A percentile compares a stretch with the other conserved stretches of the same genome.
phyloP scores from a whole-genome alignment of 2,888 invertebrate genomes.

The Pyrgus malvae region DNA sequence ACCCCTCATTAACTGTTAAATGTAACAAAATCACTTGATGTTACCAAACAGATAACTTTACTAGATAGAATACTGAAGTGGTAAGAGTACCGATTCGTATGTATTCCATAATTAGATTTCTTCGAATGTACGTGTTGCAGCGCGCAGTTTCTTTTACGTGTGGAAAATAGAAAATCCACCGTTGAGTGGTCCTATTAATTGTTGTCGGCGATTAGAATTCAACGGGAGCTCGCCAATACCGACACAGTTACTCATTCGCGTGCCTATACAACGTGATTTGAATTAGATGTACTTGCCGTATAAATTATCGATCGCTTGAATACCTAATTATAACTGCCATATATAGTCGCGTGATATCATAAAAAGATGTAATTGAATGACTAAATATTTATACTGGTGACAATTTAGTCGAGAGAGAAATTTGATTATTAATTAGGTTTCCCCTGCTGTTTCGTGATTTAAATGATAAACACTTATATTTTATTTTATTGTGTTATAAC shows the following conservation, averaged over 20 bases:
- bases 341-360: slow-evolving; percentile 47
- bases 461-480: slow-evolving; percentile 21
- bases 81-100: slow-evolving; percentile 29
- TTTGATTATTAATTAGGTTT: slow-evolving; percentile 55
- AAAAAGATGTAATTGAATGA: slow-evolving; percentile 43
- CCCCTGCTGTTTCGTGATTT: slow-evolving; percentile 39
- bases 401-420: slow-evolving; percentile 56
- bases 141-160: slow-evolving; percentile 80
- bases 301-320: slow-evolving; percentile 49
- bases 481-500: too few relatives aligned
- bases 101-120: slow-evolving; percentile 67
- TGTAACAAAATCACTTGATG: slow-evolving; percentile 3
- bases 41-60: neutral
- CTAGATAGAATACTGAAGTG: neutral
- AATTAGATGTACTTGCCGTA: slow-evolving; percentile 56
- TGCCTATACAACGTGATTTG: slow-evolving; percentile 66
- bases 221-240: slow-evolving; percentile 59
- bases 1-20: neutral
- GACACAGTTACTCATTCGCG: slow-evolving; percentile 75
- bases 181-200: slow-evolving; percentile 79
- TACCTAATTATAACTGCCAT: slow-evolving; percentile 41
- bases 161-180: slow-evolving; percentile 81
- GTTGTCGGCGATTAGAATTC: slow-evolving; percentile 75
- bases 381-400: slow-evolving; percentile 45
- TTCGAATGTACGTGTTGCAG: slow-evolving; percentile 60